Conservation (phyloP, 2,113 vertebrate species). For the Chlamydotis undulata region DNA sequence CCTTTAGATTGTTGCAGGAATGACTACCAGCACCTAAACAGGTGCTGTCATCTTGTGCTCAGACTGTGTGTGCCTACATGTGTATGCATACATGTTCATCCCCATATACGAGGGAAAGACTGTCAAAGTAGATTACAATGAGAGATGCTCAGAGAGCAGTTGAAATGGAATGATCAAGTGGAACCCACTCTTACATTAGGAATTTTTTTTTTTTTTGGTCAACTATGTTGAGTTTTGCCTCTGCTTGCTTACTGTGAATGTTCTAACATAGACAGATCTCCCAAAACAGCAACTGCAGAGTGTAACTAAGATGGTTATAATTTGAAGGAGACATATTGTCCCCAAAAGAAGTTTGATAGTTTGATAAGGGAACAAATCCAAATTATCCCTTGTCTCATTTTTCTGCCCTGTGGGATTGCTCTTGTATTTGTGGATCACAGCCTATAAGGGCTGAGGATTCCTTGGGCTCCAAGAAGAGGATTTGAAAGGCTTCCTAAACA, state of each 20-base stretch:
- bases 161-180: background rate
- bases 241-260: background rate
- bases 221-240: background rate
- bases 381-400: background rate
- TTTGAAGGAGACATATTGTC: background rate
- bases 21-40: background rate
- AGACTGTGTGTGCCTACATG: background rate
- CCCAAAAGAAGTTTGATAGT: rapidly evolving
- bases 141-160: background rate
- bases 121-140: background rate
- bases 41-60: background rate
- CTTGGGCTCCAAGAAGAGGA: background rate
- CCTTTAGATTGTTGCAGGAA: background rate
- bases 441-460: background rate
- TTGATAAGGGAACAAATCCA: background rate
- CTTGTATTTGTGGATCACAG: background rate
- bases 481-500: background rate
- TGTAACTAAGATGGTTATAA: background rate
- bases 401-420: background rate
- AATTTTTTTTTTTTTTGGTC: background rate
- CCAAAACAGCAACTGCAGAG: background rate
- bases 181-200: background rate
- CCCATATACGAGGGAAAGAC: background rate
- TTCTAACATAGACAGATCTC: background rate
- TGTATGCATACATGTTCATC: background rate